phyloP scores from a whole-genome alignment of 1,140 invertebrate genomes.

The Eumeta japonica region DNA sequence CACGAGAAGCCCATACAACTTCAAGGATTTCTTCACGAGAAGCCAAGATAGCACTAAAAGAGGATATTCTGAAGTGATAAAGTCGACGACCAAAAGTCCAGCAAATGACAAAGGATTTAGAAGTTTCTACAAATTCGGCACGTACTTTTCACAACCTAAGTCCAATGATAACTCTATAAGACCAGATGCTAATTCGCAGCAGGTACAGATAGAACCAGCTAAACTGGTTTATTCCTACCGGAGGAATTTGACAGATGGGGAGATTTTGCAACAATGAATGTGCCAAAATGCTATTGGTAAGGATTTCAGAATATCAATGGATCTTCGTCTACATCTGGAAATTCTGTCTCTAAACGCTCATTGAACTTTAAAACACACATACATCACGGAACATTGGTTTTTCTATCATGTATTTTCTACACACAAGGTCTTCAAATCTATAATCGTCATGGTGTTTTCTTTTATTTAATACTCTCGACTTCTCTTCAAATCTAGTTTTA shows the following conservation, averaged over 20 bases:
- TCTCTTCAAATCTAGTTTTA: no score
- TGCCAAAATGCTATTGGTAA: slow-evolving; percentile 43
- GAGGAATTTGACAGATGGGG: slow-evolving; percentile 38
- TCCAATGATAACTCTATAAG: slow-evolving; percentile 45
- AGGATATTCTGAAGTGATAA: slow-evolving; percentile 42
- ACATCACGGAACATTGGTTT: no score
- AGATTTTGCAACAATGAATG: slow-evolving; percentile 23
- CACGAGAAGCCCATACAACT: slow-evolving; percentile 58
- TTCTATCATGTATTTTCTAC: no score
- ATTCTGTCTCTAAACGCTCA: no score
- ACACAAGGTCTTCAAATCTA: no score
- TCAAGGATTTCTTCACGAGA: slow-evolving; percentile 51
- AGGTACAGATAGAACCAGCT: slow-evolving; percentile 49
- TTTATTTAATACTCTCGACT: no score
- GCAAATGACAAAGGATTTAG: slow-evolving; percentile 34
- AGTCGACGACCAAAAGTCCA: slow-evolving; percentile 48
- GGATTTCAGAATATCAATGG: slow-evolving; percentile 16
- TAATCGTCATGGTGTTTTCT: no score
- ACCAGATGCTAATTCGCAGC: slow-evolving; percentile 48
- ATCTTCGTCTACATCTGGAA: slow-evolving; percentile 19
- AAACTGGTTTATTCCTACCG: slow-evolving; percentile 38
- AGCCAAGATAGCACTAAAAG: slow-evolving; percentile 22
- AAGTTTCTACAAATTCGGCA: slow-evolving; percentile 43
- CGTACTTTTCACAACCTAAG: slow-evolving; percentile 42
- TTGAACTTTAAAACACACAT: no score